Percentiles rank a stretch among this genome's conserved stretches.
phyloP scores from a whole-genome alignment of 2,113 vertebrate genomes.

The Raja brachyura region DNA sequence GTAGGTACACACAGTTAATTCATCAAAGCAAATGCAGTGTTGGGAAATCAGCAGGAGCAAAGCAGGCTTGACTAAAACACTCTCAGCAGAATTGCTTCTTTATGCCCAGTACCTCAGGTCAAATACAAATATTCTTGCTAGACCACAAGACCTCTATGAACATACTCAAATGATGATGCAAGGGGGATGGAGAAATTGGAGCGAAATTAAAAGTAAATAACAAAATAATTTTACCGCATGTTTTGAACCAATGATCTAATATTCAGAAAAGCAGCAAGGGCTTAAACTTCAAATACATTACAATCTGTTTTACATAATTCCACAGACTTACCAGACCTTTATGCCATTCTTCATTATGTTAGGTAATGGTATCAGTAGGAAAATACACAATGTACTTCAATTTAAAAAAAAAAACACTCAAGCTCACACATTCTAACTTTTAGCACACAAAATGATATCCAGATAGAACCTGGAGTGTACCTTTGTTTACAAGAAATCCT shows the following conservation, averaged over 20 bases:
- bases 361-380: not conserved
- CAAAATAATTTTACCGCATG: not conserved
- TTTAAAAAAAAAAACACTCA: not conserved
- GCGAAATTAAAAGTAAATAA: not conserved
- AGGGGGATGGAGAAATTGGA: not conserved
- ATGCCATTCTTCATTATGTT: not conserved
- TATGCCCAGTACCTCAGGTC: not conserved
- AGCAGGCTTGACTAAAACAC: not conserved
- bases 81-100: not conserved
- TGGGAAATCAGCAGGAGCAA: not conserved
- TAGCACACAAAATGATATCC: constrained; percentile 23
- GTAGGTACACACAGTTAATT: not conserved
- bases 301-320: not conserved
- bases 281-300: not conserved
- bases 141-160: not conserved
- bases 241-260: not conserved
- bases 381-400: constrained; percentile 7
- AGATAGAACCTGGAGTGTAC: constrained; percentile 48
- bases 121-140: not conserved
- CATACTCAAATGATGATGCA: not conserved
- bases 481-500: constrained; percentile 98
- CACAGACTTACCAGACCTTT: not conserved
- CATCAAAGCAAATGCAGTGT: not conserved
- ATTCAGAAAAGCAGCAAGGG: not conserved
- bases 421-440: constrained; percentile 43